Conservation (phyloP, 2,797 vertebrate genomes). For the Orestias chungarensis region DNA sequence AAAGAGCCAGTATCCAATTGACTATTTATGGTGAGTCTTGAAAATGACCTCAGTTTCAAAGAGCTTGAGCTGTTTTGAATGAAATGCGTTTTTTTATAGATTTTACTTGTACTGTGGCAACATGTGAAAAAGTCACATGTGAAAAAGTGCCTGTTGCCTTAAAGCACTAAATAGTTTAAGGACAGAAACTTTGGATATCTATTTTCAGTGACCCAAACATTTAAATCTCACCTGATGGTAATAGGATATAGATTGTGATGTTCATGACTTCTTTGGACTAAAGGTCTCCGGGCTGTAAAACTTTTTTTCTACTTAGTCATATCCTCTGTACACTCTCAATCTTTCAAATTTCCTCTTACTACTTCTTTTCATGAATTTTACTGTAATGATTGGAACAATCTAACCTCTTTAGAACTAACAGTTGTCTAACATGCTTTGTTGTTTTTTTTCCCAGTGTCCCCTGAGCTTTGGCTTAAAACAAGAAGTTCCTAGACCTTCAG, state of each 20-base stretch:
- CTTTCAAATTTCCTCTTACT: not conserved
- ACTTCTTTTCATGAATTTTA: not conserved
- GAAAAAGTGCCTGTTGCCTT: too few species aligned
- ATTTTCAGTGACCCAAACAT: too few species aligned
- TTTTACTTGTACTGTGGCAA: not conserved
- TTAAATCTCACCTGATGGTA: too few species aligned
- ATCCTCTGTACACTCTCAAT: not conserved
- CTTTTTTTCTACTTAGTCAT: not conserved
- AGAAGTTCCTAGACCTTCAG: conserved; percentile 74
- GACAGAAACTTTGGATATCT: too few species aligned
- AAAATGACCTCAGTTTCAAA: too few species aligned
- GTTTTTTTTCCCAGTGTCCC: conserved; percentile 5
- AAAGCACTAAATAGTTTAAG: too few species aligned
- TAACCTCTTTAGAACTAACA: not conserved
- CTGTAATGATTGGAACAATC: not conserved
- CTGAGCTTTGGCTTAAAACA: conserved; percentile 11
- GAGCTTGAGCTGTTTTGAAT: too few species aligned
- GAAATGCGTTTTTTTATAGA: not conserved
- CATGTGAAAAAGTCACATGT: not conserved
- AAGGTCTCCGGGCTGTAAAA: not conserved
- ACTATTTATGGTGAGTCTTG: too few species aligned
- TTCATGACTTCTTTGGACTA: not conserved
- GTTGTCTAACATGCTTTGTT: not conserved
- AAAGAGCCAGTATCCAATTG: too few species aligned
- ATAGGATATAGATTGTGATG: too few species aligned